Base-by-base conservation (phyloP, 2,797 vertebrate species). In the Hephaestus fuliginosus region DNA sequence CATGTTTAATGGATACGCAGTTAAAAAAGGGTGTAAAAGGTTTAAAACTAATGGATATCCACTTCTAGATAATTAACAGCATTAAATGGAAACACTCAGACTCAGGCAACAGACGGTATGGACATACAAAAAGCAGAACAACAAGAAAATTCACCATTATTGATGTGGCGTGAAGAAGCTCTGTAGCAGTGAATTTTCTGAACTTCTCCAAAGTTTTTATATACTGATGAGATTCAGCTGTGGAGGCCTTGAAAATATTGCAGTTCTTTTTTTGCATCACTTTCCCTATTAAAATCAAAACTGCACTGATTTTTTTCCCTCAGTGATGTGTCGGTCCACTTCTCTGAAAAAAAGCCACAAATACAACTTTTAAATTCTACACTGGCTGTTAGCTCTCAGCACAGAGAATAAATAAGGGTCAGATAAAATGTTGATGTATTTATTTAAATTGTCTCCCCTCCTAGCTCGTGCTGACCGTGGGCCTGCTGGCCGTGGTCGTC, bases 401-500 rank as follows among this genome's bases (percentile, higher is more conserved):
- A 9, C 33, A 5, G 30, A n/a, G 18, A 44, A 52, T 51, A 48
- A 60, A 70, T 25, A n/a, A 30, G 76, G 51, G 70, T 78, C 41
- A 57, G 12, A 53, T 44, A 2, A 53, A 11, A 36, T n/a, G 17
- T 60, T 10, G 11, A 20, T 7, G 3, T 14, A 4, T 56, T 25
- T 48, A 14, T 28, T 66, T 2, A 2, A 41, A 1, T 0, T 1
- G 2, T 10, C 1, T 81, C 12, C 82, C 20, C 28, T 30, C 72
- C 9, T 73, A 99, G 98, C 92, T 99, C 7, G 96, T 98, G 84
- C 94, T 99, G 80, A 99, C 98, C 0, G 98, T 99, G n/a, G 98
- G 98, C 13, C 96, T 99, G 84, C 94, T 99, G n/a, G 98, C 98
- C 0, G 98, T 99, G 25, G 97, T 99, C 1, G 98, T 99, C 28